phyloP scores from a whole-genome alignment of 2,797 vertebrate species.

The Halcyon smyrnensis region DNA sequence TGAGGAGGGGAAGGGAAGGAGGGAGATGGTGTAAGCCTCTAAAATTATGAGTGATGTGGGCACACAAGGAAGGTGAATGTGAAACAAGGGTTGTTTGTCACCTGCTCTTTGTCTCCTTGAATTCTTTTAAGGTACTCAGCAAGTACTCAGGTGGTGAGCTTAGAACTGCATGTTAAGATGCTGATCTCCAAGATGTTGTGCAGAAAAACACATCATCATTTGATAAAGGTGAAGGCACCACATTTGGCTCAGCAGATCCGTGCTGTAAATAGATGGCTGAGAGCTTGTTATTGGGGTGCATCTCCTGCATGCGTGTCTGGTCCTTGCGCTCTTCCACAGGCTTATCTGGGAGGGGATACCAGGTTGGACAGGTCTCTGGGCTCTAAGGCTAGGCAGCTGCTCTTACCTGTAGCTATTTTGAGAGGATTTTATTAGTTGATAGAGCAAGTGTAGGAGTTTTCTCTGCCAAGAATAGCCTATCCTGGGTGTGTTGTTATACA shows the following conservation, averaged over 20 bases:
- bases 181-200: not conserved
- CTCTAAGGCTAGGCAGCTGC: not conserved
- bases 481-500: conserved; percentile 8
- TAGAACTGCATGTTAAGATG: not conserved
- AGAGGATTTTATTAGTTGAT: not conserved
- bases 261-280: not conserved
- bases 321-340: not conserved
- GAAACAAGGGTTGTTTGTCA: not conserved
- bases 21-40: not conserved
- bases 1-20: not conserved
- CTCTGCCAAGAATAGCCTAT: conserved; percentile 4
- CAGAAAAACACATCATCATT: not conserved
- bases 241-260: not conserved
- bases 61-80: not conserved
- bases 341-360: not conserved
- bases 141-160: not conserved
- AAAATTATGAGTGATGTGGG: not conserved
- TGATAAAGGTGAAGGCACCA: not conserved
- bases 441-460: conserved; percentile 1
- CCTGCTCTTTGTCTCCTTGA: not conserved
- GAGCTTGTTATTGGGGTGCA: not conserved
- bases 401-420: not conserved
- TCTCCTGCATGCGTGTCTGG: not conserved
- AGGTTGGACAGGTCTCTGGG: not conserved
- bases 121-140: not conserved